A percentile compares a stretch with the other conserved stretches of the same genome.
Evolutionary conservation across 2,113 vertebrate genomes (phyloP).

Genomic region (Aleadryas rufinucha): DNA sequence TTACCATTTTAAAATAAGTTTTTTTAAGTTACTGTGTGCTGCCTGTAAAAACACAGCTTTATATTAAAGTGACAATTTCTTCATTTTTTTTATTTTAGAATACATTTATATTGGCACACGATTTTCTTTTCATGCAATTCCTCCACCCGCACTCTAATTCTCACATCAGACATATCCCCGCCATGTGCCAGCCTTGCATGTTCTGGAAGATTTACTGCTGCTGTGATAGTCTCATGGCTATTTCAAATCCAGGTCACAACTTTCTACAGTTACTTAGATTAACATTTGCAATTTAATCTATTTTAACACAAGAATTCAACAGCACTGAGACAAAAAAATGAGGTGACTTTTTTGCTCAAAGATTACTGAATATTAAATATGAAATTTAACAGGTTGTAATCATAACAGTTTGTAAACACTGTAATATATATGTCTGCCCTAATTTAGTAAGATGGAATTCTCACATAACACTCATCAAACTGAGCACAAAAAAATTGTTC

Average conservation of each 20-base stretch:
- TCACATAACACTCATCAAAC: slow-evolving; percentile 60
- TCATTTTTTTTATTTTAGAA: background rate
- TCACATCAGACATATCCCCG: background rate
- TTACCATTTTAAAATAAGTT: background rate
- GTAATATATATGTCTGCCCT: slow-evolving; percentile 56
- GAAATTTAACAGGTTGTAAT: slow-evolving; percentile 69
- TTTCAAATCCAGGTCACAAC: slow-evolving; percentile 60
- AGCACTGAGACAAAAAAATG: background rate
- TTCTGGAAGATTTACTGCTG: slow-evolving; percentile 33
- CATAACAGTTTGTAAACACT: slow-evolving; percentile 62
- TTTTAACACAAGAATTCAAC: slow-evolving; percentile 45
- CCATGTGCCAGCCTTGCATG: background rate
- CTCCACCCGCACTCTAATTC: background rate
- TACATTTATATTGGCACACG: background rate
- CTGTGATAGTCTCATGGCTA: slow-evolving; percentile 25
- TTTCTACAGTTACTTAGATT: slow-evolving; percentile 14
- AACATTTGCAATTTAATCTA: slow-evolving; percentile 57
- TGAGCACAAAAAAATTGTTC: slow-evolving; percentile 58
- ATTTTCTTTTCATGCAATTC: background rate
- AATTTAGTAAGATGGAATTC: slow-evolving; percentile 58
- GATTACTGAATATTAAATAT: slow-evolving; percentile 54
- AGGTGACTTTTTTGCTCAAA: slow-evolving; percentile 35
- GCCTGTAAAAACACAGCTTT: background rate
- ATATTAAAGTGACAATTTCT: background rate
- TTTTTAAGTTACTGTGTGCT: background rate